phyloP scores from a whole-genome alignment of 2,797 vertebrate species.

The Emydoidea blandingii region DNA sequence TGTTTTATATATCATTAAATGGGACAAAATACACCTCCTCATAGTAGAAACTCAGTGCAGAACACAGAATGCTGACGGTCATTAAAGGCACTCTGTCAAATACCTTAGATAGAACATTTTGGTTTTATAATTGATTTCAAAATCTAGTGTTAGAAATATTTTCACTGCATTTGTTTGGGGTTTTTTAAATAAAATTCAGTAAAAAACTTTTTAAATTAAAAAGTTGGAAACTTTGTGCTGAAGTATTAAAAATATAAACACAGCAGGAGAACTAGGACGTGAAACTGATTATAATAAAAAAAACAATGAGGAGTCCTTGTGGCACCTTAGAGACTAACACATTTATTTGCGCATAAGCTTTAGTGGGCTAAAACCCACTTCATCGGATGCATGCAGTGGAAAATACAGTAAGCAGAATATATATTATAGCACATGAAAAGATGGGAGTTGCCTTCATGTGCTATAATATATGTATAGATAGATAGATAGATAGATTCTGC shows the following conservation, averaged over 20 bases:
- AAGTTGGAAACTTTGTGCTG: constrained; percentile 43
- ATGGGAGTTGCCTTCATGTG: too few species aligned
- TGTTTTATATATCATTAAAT: constrained; percentile 54
- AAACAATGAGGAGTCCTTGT: too few species aligned
- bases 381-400: too few species aligned
- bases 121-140: constrained; percentile 69
- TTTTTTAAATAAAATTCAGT: constrained; percentile 26
- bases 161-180: constrained; percentile 25
- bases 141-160: constrained; percentile 60
- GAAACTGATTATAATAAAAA: constrained; percentile 45
- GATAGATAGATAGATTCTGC: too few species aligned
- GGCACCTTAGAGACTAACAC: too few species aligned
- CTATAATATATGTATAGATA: too few species aligned
- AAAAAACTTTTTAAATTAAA: constrained; percentile 70
- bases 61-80: constrained; percentile 70
- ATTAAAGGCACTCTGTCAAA: constrained; percentile 11
- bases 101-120: constrained; percentile 59
- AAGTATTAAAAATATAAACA: constrained; percentile 61
- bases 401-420: too few species aligned
- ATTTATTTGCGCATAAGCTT: too few species aligned
- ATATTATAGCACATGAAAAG: too few species aligned
- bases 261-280: constrained; percentile 65
- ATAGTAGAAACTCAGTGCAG: constrained; percentile 57
- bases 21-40: constrained; percentile 40
- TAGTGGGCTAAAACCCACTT: too few species aligned